Percentiles rank a stretch among this genome's conserved stretches.
These are phyloP conservation scores for Planiliza haematocheilus DNA, from an alignment of 2,113 vertebrate species.

Conservation along the genomic window DNA sequence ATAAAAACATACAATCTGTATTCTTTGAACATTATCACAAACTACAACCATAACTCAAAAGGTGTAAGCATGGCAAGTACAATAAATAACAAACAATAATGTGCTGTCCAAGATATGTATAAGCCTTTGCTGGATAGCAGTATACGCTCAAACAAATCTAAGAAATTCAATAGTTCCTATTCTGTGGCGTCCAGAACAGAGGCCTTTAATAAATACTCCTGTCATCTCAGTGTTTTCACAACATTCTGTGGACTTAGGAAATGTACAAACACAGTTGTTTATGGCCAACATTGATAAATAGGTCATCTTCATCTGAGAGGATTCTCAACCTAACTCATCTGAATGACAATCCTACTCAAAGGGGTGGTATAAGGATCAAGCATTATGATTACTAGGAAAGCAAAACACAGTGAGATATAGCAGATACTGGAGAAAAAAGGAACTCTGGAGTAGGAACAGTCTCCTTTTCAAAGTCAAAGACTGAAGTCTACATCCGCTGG, in stretches of 20 bases:
- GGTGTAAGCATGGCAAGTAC: conserved; percentile 62
- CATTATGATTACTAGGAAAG: conserved; percentile 41
- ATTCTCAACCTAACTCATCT: conserved; percentile 9
- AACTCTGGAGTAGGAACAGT: conserved; percentile 22
- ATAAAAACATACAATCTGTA: conserved; percentile 61
- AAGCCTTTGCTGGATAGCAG: conserved; percentile 23
- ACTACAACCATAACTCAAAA: conserved; percentile 45
- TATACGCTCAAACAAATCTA: conserved; percentile 12
- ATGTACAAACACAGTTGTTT: conserved; percentile 56
- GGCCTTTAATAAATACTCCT: conserved; percentile 16
- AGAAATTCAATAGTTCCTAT: conserved; percentile 26
- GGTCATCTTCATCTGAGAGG: conserved; percentile 10
- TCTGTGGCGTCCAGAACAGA: conserved; percentile 18
- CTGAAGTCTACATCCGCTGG: conserved; percentile 89
- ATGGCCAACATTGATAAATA: conserved; percentile 25
- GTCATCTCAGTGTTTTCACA: conserved; percentile 38
- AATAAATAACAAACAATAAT: conserved; percentile 48
- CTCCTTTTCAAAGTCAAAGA: conserved; percentile 16
- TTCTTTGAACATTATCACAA: conserved; percentile 53
- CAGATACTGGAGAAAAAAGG: conserved; percentile 22
- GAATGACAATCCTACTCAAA: conserved; percentile 3
- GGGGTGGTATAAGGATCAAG: conserved; percentile 2
- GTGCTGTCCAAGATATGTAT: conserved; percentile 41
- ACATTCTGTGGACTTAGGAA: conserved; percentile 70
- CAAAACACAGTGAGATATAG: conserved; percentile 11